Evolutionary conservation across 2,888 invertebrate genomes (phyloP), one percentile per base, ranked within the genome.

Genomic region (Colostygia pectinataria): DNA sequence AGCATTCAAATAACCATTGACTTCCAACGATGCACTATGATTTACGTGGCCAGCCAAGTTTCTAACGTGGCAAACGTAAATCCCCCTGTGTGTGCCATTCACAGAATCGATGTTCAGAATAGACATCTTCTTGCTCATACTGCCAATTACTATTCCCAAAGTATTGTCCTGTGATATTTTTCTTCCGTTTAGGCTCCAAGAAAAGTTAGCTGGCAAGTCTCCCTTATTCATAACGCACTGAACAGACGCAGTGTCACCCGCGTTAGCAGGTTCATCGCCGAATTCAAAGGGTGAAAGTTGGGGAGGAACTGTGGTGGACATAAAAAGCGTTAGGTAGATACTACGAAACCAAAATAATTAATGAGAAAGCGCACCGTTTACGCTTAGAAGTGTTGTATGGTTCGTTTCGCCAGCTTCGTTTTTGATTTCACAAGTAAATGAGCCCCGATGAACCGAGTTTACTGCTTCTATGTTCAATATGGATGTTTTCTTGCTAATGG

Each of bases 141-240:
- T 92, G 59, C 92, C 92, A 51, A 93, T 91, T 29, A 91, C 85
- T 49, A 93, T 92, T 63, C 93, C 93, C 65, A 92, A 77, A 45
- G 67, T 72, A 59, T 92, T 93, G 63, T 83, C 88, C 68, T 86
- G 80, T 41, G 91, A 75, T 59, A 93, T 91, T 61, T 77, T 81
- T 51, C 73, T 83, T 64, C 91, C 91, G 48, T 92, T 91, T 56
- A 91, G 82, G 43, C 92, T 92, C 96, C 95, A 96, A 44, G 92
- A 91, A 58, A 96, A 92, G 58, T 93, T 93, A 59, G 97, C 92
- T 1, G 97, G 97, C 56, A 94, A 90, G 78, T 97, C 96, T 46
- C 97, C 95, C 75, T 95, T 95, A 67, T 92, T 92, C 68, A 94
- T 93, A 50, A 94, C 93, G 78, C 95, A 95, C 60, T 93, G 93